Evolutionary conservation across 1,140 invertebrate species (phyloP).

Genomic region (Thaumatotibia leucotreta): DNA sequence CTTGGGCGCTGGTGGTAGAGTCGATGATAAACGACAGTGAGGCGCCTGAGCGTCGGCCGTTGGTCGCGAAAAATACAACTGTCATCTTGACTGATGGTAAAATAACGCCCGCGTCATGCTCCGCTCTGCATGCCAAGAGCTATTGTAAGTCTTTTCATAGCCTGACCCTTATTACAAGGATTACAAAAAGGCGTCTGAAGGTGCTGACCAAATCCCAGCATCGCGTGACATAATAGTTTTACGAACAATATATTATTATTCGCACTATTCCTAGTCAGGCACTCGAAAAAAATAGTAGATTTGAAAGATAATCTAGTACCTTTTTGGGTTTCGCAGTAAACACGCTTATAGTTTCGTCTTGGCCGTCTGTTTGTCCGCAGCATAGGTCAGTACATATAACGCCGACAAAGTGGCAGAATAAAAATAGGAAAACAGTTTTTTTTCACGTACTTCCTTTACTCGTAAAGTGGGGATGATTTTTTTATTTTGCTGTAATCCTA

Average conservation of each 20-base stretch:
- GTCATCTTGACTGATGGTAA: conserved; percentile 73
- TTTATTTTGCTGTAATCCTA: too few species aligned
- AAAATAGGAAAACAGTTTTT: too few species aligned
- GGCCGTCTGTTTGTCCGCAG: too few species aligned
- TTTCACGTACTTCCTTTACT: too few species aligned
- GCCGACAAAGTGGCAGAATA: too few species aligned
- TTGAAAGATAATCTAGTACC: too few species aligned
- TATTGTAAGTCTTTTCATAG: conserved; percentile 56
- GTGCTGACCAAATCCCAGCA: background rate
- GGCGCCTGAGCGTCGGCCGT: conserved; percentile 65
- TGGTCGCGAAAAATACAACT: conserved; percentile 73
- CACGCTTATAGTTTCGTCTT: too few species aligned
- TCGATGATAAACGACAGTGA: conserved; percentile 68
- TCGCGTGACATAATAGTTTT: conserved; percentile 4
- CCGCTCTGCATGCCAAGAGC: conserved; percentile 59
- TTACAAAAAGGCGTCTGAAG: conserved; percentile 33
- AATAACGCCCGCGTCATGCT: conserved; percentile 68
- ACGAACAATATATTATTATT: conserved; percentile 4
- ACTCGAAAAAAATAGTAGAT: too few species aligned
- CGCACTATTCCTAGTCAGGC: too few species aligned
- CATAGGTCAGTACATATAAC: too few species aligned
- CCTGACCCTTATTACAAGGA: conserved; percentile 53
- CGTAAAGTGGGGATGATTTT: too few species aligned
- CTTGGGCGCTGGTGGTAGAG: conserved; percentile 51
- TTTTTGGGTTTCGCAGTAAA: too few species aligned